Evolutionary conservation across 2,797 vertebrate genomes (phyloP), one percentile per base, ranked within the genome.

Genomic region (Aldrovandia affinis): DNA sequence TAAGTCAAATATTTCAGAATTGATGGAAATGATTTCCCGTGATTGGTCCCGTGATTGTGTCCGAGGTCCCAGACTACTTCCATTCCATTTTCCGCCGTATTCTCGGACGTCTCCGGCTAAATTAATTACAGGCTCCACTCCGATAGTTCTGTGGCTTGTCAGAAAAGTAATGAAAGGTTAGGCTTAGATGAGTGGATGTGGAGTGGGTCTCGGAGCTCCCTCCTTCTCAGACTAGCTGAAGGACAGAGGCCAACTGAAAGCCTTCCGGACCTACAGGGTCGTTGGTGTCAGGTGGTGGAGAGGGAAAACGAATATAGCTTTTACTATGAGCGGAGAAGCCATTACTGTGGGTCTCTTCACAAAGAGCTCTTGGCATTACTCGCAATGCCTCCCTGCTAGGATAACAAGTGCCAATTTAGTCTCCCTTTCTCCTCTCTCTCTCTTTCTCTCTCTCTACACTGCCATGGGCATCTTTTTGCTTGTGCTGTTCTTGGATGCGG

Each of bases 1-100:
- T 47, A 85, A 86, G 87, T 83, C 80, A 84, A 63, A 84, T 54
- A 30, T 47, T 80, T 83, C 55, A 47, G 84, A 88, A 81, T 83
- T 90, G 89, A 91, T 88, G 80, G 86, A 90, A 93, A 92, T 90
- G 78, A 91, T 85, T 91, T 90, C 55, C 85, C 83, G 57, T 87
- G 80, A 92, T 92, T 87, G 90, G 84, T n/a, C n/a, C n/a, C n/a
- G n/a, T n/a, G 88, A 88, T n/a, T n/a, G 86, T 73, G 86, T 91
- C 89, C 61, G 59, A 68, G 68, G 78, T 70, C 28, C 54, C 88
- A 86, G 89, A 90, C 86, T 84, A 79, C 87, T 89, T 89, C 86
- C 79, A 81, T 89, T 88, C 80, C 54, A 42, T 55, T 90, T 91
- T 89, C 84, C 50, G 78, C 79, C 75, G 80, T 79, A 85, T 75